A percentile compares a stretch with the other conserved stretches of the same genome.
Conservation (phyloP, 2,113 vertebrate species). For the Embiotoca jacksoni region DNA sequence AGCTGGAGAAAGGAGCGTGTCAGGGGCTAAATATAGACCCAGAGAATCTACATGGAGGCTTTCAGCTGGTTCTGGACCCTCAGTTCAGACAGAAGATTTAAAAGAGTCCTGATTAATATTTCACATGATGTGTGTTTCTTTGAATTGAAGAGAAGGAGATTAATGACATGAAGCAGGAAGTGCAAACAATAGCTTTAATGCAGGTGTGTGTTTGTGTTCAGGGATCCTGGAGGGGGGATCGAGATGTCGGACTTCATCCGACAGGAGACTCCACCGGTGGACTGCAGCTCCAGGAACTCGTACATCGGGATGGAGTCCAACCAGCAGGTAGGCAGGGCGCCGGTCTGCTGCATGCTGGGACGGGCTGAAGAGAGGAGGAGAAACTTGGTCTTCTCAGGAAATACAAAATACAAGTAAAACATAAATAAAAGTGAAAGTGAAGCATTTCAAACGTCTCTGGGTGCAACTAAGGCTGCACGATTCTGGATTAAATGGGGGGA, state of each 20-base stretch:
- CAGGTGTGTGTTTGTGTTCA: constrained; percentile 62
- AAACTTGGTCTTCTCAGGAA: no score
- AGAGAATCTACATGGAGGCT: constrained; percentile 30
- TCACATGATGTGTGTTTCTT: not conserved
- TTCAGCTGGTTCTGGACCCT: constrained; percentile 34
- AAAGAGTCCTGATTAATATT: constrained; percentile 21
- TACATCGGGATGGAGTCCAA: constrained; percentile 93
- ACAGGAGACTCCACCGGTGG: constrained; percentile 97
- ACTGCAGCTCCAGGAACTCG: constrained; percentile 98
- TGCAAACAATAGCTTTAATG: not conserved
- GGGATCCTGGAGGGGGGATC: constrained; percentile 97
- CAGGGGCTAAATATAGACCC: constrained; percentile 67
- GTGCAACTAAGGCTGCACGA: no score
- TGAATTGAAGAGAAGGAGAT: not conserved
- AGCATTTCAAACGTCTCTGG: no score
- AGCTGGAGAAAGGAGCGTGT: constrained; percentile 61
- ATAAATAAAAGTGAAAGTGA: no score
- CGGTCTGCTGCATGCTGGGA: not conserved
- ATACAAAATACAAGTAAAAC: no score
- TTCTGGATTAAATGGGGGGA: no score
- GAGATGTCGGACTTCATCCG: constrained; percentile 97
- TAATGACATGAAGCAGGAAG: not conserved
- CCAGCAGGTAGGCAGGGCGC: constrained; percentile 87
- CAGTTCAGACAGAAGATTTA: constrained; percentile 1
- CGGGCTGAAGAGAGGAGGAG: not conserved